These are phyloP conservation scores for Pyrochroa serraticornis DNA, from an alignment of 2,888 invertebrate genomes.

Conservation along the genomic window DNA sequence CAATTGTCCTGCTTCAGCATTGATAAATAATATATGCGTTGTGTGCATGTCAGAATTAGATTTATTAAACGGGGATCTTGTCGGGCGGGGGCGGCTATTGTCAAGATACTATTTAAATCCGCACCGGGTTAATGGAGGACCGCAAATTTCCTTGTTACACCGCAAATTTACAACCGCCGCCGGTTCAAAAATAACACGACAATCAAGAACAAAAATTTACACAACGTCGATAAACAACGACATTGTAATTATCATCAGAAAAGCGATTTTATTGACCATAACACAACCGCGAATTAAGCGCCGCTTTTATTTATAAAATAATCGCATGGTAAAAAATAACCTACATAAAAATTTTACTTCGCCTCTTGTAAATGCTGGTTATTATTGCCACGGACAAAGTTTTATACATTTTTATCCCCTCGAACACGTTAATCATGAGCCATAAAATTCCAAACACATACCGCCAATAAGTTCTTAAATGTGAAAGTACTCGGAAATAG, in stretches of 20 bases:
- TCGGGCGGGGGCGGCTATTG: conserved; percentile 36
- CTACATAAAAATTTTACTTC: conserved; percentile 17
- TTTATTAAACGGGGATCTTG: conserved; percentile 53
- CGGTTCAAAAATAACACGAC: not conserved
- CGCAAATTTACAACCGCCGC: conserved; percentile 1
- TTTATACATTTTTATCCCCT: conserved; percentile 25
- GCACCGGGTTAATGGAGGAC: conserved; percentile 17
- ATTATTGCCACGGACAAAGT: conserved; percentile 27
- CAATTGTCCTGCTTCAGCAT: conserved; percentile 52
- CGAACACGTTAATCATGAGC: conserved; percentile 29
- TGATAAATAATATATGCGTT: conserved; percentile 55
- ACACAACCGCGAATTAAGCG: not conserved
- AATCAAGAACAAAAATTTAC: not conserved
- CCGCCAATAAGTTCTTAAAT: conserved; percentile 13
- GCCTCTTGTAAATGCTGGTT: conserved; percentile 27
- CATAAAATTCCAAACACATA: conserved; percentile 30
- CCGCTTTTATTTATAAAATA: not conserved
- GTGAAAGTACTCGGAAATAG: conserved; percentile 16
- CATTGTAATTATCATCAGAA: not conserved
- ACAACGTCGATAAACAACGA: too few species aligned
- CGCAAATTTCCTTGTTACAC: conserved; percentile 20
- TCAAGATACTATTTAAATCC: conserved; percentile 35
- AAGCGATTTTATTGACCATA: not conserved
- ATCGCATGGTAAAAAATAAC: conserved; percentile 7
- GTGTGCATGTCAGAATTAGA: conserved; percentile 54